phyloP scores from a whole-genome alignment of 53 echinoderm and acorn worm genomes.

The Paelopatides confundens region DNA sequence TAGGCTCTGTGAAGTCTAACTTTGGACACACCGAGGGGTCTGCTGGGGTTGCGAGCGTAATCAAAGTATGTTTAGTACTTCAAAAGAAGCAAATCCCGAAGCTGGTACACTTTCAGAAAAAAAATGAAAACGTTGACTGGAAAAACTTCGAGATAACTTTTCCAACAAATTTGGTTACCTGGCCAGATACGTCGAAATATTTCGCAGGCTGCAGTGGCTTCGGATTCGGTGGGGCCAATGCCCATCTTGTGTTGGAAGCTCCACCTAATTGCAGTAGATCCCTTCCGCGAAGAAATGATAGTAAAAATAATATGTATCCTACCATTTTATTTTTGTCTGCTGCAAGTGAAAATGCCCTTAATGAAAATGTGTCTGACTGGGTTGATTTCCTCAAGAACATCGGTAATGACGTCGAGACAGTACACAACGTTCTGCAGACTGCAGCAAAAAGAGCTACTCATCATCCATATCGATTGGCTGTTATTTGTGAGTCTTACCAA shows the following conservation, averaged over 20 bases:
- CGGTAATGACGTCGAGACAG: background rate
- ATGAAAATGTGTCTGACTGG: constrained; percentile 40
- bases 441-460: constrained; percentile 40
- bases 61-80: constrained; percentile 39
- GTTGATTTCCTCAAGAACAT: constrained; percentile 1
- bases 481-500: background rate
- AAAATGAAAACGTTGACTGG: constrained; percentile 34
- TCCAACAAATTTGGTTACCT: background rate
- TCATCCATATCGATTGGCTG: constrained; percentile 23
- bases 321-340: constrained; percentile 25
- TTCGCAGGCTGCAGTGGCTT: constrained; percentile 53
- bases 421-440: constrained; percentile 23
- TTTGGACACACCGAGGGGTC: constrained; percentile 37
- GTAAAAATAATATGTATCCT: background rate
- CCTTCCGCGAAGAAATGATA: background rate
- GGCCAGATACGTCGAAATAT: constrained; percentile 18
- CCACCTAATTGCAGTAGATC: background rate
- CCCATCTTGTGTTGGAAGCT: constrained; percentile 49
- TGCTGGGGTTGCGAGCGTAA: constrained; percentile 54
- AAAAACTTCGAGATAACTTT: background rate
- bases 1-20: constrained; percentile 59
- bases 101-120: constrained; percentile 28
- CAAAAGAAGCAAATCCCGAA: constrained; percentile 44
- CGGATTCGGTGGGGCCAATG: constrained; percentile 56
- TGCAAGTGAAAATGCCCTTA: constrained; percentile 28